Evolutionary conservation across 2,113 vertebrate species (phyloP).

Genomic region (Proteles cristata): DNA sequence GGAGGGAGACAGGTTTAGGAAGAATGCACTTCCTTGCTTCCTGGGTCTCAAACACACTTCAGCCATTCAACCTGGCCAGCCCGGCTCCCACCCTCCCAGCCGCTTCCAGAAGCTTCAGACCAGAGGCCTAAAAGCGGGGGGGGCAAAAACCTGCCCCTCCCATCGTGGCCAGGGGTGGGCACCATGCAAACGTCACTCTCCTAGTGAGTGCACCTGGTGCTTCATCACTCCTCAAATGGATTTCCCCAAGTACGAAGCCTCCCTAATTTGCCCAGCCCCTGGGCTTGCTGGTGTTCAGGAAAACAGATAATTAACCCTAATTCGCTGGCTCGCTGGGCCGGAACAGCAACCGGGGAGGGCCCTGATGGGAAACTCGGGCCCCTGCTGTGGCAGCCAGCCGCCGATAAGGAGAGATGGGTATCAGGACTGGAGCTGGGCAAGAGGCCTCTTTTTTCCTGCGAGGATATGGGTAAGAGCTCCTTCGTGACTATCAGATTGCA

Average conservation of each 20-base stretch:
- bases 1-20: background rate
- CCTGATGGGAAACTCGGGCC: background rate
- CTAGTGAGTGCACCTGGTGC: background rate
- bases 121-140: background rate
- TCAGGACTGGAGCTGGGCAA: background rate
- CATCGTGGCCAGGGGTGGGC: background rate
- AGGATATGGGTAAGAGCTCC: background rate
- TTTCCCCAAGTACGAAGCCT: conserved; percentile 9
- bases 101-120: background rate
- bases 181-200: background rate
- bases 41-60: background rate
- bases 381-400: background rate
- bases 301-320: conserved; percentile 58
- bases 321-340: background rate
- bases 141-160: background rate
- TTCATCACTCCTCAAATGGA: background rate
- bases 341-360: background rate
- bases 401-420: background rate
- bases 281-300: conserved; percentile 1
- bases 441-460: background rate
- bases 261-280: conserved; percentile 37
- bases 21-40: background rate
- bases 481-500: background rate
- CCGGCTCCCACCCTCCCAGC: background rate
- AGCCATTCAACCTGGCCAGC: background rate